These are phyloP conservation scores for Hypsopygia costalis DNA, from an alignment of 2,888 invertebrate genomes.

Conservation along the genomic window DNA sequence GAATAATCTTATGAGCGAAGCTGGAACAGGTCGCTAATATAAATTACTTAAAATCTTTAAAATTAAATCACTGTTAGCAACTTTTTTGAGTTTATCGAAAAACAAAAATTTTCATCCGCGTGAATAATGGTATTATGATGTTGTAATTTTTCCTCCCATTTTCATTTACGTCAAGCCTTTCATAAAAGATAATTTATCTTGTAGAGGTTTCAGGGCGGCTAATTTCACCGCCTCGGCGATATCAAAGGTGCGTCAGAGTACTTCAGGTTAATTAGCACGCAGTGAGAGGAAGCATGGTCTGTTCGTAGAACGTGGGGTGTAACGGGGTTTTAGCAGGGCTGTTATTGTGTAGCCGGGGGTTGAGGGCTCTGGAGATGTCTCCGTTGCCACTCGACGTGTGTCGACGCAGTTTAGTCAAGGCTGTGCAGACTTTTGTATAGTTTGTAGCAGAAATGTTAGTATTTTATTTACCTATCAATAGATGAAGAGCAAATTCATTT, in stretches of 20 bases:
- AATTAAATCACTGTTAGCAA: no score
- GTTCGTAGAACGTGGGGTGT: background rate
- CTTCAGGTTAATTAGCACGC: conserved; percentile 5
- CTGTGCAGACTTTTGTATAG: background rate
- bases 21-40: no score
- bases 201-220: background rate
- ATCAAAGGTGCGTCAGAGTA: conserved; percentile 6
- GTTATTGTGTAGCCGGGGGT: conserved; percentile 21
- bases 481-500: no score
- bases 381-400: conserved; percentile 30
- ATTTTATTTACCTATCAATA: no score
- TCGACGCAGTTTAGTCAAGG: conserved; percentile 27
- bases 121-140: no score
- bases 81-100: no score
- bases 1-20: no score
- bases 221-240: background rate
- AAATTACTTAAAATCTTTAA: no score
- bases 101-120: no score
- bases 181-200: background rate
- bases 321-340: conserved; percentile 1
- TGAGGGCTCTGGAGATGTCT: conserved; percentile 39
- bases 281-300: background rate
- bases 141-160: no score
- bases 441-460: no score
- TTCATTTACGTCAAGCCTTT: background rate